Evolutionary conservation across 2,113 vertebrate species (phyloP).

Genomic region (Heterocephalus glaber): DNA sequence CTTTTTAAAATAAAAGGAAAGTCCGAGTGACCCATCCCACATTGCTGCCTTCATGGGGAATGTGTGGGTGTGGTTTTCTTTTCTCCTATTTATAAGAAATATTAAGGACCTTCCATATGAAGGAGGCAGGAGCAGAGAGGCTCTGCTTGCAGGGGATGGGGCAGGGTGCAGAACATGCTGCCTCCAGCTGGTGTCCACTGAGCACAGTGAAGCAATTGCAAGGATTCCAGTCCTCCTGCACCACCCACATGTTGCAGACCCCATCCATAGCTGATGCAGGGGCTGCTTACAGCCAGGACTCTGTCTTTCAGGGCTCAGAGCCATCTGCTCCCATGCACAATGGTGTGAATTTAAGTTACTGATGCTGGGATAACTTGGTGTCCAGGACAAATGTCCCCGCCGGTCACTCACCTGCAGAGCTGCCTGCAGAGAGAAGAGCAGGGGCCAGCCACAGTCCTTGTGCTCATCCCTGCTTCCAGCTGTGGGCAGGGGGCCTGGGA

Average conservation of each 20-base stretch:
- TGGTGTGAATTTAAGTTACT: background rate
- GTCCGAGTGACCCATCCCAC: background rate
- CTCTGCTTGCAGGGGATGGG: background rate
- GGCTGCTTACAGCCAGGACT: background rate
- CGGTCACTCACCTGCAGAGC: background rate
- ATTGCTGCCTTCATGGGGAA: background rate
- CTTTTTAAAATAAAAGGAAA: slow-evolving; percentile 16
- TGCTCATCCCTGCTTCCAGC: background rate
- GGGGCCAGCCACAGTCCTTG: background rate
- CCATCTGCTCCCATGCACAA: background rate
- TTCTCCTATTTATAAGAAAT: background rate
- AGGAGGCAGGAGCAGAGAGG: too few species aligned
- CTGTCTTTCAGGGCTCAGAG: background rate
- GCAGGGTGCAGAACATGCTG: too few species aligned
- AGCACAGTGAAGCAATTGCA: background rate
- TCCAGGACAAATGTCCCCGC: background rate
- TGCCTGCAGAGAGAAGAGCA: background rate
- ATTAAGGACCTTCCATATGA: background rate
- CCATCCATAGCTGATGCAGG: background rate
- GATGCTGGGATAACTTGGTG: too few species aligned
- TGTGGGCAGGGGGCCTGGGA: background rate
- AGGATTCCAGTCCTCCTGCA: background rate
- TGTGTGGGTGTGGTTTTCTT: background rate
- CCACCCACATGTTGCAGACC: too few species aligned
- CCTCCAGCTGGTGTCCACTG: background rate